Evolutionary conservation across 2,113 vertebrate genomes (phyloP).

Genomic region (Phocoena sinus): DNA sequence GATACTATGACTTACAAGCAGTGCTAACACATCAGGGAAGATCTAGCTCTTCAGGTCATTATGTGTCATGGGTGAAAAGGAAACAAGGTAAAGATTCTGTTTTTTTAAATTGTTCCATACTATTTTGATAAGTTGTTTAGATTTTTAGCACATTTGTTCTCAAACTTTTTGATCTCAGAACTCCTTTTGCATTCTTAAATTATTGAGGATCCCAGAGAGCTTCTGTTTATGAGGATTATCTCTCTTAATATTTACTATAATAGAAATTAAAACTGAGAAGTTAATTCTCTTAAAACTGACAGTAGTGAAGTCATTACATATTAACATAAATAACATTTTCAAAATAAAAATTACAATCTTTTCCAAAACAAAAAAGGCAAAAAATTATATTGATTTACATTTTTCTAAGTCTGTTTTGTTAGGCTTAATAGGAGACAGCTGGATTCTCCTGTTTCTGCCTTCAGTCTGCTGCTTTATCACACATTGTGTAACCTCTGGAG

Average conservation of each 20-base stretch:
- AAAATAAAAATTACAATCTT: neutral
- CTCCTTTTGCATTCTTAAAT: neutral
- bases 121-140: neutral
- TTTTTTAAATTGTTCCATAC: neutral
- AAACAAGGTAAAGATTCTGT: slow-evolving; percentile 91
- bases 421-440: neutral
- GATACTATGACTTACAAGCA: slow-evolving; percentile 97
- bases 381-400: neutral
- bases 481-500: neutral
- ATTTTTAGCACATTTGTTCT: neutral
- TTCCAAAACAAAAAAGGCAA: neutral
- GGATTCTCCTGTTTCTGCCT: neutral
- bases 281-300: neutral
- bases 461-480: neutral
- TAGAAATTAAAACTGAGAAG: neutral
- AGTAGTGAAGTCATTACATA: neutral
- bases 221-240: neutral
- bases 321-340: neutral
- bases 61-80: slow-evolving; percentile 98
- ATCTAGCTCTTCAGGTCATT: slow-evolving; percentile 98
- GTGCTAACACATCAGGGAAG: slow-evolving; percentile 98
- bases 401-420: neutral
- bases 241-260: neutral
- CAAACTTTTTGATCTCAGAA: neutral
- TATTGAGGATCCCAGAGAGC: neutral